A percentile compares a stretch with the other conserved stretches of the same genome.
phyloP scores from a whole-genome alignment of 1,140 invertebrate genomes.

The Plodia interpunctella region DNA sequence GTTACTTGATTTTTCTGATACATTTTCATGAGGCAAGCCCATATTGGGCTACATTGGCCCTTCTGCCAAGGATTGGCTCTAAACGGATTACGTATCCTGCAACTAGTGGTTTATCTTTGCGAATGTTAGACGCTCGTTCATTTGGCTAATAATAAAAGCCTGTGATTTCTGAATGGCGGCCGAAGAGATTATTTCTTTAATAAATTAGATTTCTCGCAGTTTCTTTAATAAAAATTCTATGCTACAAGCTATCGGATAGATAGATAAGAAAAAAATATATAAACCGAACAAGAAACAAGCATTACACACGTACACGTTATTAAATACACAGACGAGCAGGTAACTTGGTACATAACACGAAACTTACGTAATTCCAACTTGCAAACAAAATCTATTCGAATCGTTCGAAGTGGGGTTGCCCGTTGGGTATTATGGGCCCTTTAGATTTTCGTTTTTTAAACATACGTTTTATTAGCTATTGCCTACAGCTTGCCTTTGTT shows the following conservation, averaged over 20 bases:
- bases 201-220: too few relatives aligned
- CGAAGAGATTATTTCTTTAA: too few relatives aligned
- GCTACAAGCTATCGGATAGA: too few relatives aligned
- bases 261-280: too few relatives aligned
- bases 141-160: not conserved
- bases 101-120: conserved; percentile 18
- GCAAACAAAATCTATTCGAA: conserved; percentile 2
- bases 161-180: not conserved
- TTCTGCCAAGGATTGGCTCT: conserved; percentile 41
- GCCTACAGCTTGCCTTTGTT: too few relatives aligned
- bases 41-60: conserved; percentile 27
- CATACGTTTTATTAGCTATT: too few relatives aligned
- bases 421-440: conserved; percentile 16
- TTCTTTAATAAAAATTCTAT: too few relatives aligned
- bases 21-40: conserved; percentile 69
- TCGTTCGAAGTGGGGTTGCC: conserved; percentile 5
- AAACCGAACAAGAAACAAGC: too few relatives aligned
- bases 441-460: too few relatives aligned
- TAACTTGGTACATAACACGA: not conserved
- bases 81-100: conserved; percentile 43
- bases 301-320: too few relatives aligned
- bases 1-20: conserved; percentile 71
- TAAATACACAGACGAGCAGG: not conserved
- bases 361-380: conserved; percentile 10
- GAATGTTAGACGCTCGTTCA: not conserved